Evolutionary conservation across 2,888 invertebrate species (phyloP).

Genomic region (Falcaria lacertinaria): DNA sequence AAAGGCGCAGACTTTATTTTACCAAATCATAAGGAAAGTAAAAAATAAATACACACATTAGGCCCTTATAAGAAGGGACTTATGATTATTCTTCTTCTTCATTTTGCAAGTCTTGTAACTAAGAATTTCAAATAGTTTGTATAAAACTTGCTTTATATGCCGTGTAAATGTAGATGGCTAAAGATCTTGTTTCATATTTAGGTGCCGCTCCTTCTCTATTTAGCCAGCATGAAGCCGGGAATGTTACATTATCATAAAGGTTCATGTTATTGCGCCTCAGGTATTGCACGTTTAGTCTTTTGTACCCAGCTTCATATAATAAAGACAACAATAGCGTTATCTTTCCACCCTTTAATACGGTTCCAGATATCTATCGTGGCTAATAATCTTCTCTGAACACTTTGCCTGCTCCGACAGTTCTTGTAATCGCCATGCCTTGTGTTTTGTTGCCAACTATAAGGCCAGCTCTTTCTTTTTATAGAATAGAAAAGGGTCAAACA

Average conservation of each 20-base stretch:
- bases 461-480: too few species aligned
- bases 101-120: too few species aligned
- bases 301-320: constrained; percentile 36
- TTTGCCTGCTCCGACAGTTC: background rate
- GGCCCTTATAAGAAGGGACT: too few species aligned
- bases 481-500: too few species aligned
- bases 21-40: too few species aligned
- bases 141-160: too few species aligned
- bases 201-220: constrained; percentile 15
- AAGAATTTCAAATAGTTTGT: too few species aligned
- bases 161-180: too few species aligned
- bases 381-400: background rate
- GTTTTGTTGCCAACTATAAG: too few species aligned
- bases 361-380: background rate
- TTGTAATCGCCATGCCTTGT: background rate
- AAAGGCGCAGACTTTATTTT: too few species aligned
- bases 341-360: constrained; percentile 25
- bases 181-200: constrained; percentile 28
- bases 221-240: constrained; percentile 28
- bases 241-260: constrained; percentile 51
- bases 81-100: too few species aligned
- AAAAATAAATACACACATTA: too few species aligned
- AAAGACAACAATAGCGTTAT: constrained; percentile 35
- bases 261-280: constrained; percentile 48
- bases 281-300: constrained; percentile 46